Conservation (phyloP, 2,888 invertebrate genomes). For the Agrotis clavis region DNA sequence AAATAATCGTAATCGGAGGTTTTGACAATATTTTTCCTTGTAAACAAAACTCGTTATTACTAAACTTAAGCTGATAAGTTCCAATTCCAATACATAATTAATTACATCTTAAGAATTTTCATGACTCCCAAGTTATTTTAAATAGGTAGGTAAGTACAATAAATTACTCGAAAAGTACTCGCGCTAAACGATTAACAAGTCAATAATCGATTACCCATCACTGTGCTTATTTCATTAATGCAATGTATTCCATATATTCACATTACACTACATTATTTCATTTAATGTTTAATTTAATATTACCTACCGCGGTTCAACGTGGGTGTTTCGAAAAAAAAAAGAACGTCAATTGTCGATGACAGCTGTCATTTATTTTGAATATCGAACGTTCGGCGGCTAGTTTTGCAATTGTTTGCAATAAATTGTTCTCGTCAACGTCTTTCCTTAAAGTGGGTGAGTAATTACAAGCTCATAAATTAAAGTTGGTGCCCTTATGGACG, state of each 20-base stretch:
- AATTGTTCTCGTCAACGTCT: neutral
- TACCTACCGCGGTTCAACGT: slow-evolving; percentile 51
- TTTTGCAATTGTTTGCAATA: slow-evolving; percentile 7
- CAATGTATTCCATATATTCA: slow-evolving; percentile 25
- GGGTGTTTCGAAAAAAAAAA: slow-evolving; percentile 30
- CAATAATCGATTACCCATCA: slow-evolving; percentile 41
- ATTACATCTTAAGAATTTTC: slow-evolving; percentile 5
- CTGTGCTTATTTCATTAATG: slow-evolving; percentile 23
- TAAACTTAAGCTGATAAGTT: slow-evolving; percentile 17
- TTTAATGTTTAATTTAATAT: slow-evolving; percentile 20
- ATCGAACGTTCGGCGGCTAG: neutral
- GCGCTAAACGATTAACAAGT: slow-evolving; percentile 32
- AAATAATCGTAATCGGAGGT: neutral
- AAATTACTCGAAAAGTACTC: slow-evolving; percentile 18
- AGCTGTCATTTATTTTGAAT: slow-evolving; percentile 38
- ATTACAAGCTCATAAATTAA: neutral
- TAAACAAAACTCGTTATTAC: neutral
- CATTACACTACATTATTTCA: slow-evolving; percentile 44
- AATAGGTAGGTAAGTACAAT: neutral
- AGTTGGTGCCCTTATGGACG: neutral
- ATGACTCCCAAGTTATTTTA: slow-evolving; percentile 26
- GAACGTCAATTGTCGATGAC: slow-evolving; percentile 31
- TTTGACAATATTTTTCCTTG: neutral
- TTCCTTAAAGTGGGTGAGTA: neutral
- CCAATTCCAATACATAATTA: slow-evolving; percentile 4